Evolutionary conservation across 1,140 invertebrate species (phyloP).

Genomic region (Linepithema humile): DNA sequence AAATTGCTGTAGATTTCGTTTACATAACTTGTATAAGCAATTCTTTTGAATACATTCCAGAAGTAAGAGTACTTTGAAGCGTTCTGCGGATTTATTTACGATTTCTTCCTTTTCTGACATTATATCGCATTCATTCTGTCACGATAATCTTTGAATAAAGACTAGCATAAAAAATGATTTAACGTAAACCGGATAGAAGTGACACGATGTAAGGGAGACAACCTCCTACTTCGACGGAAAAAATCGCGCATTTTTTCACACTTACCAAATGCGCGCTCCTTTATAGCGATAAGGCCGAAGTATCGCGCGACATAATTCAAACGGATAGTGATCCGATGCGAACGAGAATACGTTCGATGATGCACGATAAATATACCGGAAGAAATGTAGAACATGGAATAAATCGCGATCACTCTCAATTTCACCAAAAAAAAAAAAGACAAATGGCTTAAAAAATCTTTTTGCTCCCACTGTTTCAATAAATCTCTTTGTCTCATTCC

Average conservation of each 20-base stretch:
- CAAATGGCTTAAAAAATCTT: slow-evolving; percentile 50
- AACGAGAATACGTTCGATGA: slow-evolving; percentile 32
- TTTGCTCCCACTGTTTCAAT: slow-evolving; percentile 43
- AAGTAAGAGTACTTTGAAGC: slow-evolving; percentile 2
- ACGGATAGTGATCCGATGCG: background rate
- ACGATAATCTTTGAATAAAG: slow-evolving; percentile 65
- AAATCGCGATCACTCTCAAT: slow-evolving; percentile 5
- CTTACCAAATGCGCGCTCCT: slow-evolving; percentile 36
- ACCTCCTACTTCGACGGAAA: slow-evolving; percentile 47
- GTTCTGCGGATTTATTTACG: slow-evolving; percentile 34
- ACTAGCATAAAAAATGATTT: slow-evolving; percentile 65
- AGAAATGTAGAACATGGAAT: background rate
- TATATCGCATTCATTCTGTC: slow-evolving; percentile 66
- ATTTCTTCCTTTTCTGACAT: slow-evolving; percentile 61
- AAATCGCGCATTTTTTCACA: slow-evolving; percentile 48
- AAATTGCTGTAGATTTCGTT: background rate
- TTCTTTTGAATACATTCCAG: background rate
- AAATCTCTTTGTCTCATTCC: slow-evolving; percentile 52
- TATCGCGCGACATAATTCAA: slow-evolving; percentile 38
- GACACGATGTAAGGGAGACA: slow-evolving; percentile 55
- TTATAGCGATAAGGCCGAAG: slow-evolving; percentile 51
- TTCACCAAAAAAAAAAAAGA: slow-evolving; percentile 18
- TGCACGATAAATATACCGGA: slow-evolving; percentile 41
- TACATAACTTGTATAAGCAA: background rate
- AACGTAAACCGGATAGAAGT: slow-evolving; percentile 69